Evolutionary conservation across 2,113 vertebrate species (phyloP).

Genomic region (Corythornis vintsioides): DNA sequence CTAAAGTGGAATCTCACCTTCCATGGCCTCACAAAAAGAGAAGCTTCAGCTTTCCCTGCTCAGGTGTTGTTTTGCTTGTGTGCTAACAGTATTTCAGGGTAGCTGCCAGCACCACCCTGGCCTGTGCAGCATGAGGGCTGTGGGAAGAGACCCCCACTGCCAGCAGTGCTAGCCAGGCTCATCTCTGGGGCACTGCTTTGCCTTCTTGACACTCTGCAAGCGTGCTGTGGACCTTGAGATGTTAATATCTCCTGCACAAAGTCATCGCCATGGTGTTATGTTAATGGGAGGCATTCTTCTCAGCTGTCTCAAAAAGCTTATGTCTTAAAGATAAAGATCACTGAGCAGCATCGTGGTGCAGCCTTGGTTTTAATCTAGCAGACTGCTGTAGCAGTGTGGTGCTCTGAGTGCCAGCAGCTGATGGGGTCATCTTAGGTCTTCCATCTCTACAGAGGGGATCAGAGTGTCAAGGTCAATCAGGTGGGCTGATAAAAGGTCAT

Average conservation of each 20-base stretch:
- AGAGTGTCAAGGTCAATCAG: neutral
- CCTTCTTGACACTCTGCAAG: neutral
- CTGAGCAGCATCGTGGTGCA: rapidly evolving
- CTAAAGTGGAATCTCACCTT: too few species aligned
- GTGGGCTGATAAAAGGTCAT: neutral
- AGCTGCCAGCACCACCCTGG: rapidly evolving
- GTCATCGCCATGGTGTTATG: neutral
- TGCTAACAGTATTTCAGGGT: neutral
- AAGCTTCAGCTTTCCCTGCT: neutral
- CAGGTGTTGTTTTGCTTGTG: neutral
- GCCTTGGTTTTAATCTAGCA: neutral
- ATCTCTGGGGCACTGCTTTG: rapidly evolving
- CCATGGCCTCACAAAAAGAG: neutral
- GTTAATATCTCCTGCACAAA: neutral
- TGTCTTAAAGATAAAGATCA: neutral
- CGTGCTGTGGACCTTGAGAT: rapidly evolving
- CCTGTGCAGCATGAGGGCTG: rapidly evolving
- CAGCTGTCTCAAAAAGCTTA: neutral
- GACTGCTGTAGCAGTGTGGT: neutral
- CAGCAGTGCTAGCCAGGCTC: neutral
- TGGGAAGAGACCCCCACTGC: neutral
- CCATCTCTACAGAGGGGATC: neutral
- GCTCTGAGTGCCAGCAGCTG: neutral
- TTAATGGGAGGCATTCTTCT: neutral
- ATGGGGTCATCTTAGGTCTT: neutral